phyloP scores from a whole-genome alignment of 1,140 invertebrate species.

The Conopomorpha cramerella region DNA sequence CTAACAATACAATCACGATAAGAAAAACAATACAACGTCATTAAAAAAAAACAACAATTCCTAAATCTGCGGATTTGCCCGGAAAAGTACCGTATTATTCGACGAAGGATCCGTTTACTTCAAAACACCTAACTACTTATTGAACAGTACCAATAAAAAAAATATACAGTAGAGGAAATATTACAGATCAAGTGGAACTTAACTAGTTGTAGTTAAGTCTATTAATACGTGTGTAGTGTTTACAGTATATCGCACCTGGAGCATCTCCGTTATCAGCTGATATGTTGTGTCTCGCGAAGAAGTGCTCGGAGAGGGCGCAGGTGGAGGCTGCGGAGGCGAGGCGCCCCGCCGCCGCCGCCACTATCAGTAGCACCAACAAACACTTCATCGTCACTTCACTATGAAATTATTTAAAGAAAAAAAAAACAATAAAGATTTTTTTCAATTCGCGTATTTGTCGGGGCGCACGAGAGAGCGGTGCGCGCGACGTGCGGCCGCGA shows the following conservation, averaged over 20 bases:
- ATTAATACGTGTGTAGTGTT: too few relatives aligned
- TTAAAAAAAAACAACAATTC: too few relatives aligned
- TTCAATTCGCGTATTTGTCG: conserved; percentile 31
- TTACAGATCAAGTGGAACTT: too few relatives aligned
- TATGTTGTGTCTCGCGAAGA: conserved; percentile 40
- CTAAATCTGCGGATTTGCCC: too few relatives aligned
- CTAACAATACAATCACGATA: too few relatives aligned
- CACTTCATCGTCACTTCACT: conserved; percentile 50
- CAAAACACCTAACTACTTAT: too few relatives aligned
- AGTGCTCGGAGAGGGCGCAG: conserved; percentile 27
- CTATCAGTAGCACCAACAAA: conserved; percentile 29
- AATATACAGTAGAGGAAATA: too few relatives aligned
- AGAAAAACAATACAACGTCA: too few relatives aligned
- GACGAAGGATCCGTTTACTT: too few relatives aligned
- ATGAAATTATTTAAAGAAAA: conserved; percentile 16
- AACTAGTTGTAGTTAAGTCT: too few relatives aligned
- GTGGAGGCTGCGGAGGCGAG: conserved; percentile 17
- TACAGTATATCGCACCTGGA: conserved; percentile 49
- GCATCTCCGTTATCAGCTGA: conserved; percentile 43
- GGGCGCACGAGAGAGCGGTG: conserved; percentile 16
- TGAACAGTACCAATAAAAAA: too few relatives aligned
- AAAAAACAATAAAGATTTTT: conserved; percentile 20
- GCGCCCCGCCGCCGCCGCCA: conserved; percentile 18
- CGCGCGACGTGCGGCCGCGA: conserved; percentile 33
- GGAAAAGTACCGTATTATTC: too few relatives aligned